These are phyloP conservation scores for Phrixothrix hirtus DNA, from an alignment of 2,888 invertebrate species.

Conservation along the genomic window DNA sequence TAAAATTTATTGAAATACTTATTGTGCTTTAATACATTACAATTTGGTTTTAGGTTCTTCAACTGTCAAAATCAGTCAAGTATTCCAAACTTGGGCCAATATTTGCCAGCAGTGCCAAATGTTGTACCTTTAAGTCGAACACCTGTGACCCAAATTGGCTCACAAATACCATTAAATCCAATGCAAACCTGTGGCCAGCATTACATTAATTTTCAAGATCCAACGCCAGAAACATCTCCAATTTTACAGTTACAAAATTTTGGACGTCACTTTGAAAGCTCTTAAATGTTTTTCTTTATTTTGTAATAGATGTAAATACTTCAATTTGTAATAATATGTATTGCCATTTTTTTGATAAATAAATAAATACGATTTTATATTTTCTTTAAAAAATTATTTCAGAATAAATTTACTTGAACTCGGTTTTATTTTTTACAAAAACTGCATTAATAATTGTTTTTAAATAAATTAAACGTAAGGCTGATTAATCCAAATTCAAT, in stretches of 20 bases:
- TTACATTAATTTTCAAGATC: constrained; percentile 48
- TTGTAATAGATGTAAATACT: too few relatives aligned
- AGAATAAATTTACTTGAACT: too few relatives aligned
- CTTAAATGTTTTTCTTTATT: too few relatives aligned
- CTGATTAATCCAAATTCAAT: too few relatives aligned
- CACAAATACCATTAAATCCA: constrained; percentile 50
- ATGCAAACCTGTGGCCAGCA: constrained; percentile 36
- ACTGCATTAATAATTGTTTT: too few relatives aligned
- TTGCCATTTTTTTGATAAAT: too few relatives aligned
- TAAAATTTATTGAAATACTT: constrained; percentile 8
- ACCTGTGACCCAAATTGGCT: constrained; percentile 48
- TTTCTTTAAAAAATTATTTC: too few relatives aligned
- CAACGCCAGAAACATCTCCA: constrained; percentile 47
- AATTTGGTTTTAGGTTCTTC: constrained; percentile 58
- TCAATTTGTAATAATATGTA: too few relatives aligned
- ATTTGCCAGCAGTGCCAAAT: constrained; percentile 53
- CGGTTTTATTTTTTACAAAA: too few relatives aligned
- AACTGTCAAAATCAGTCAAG: constrained; percentile 60
- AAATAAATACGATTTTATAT: too few relatives aligned
- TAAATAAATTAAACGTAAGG: too few relatives aligned
- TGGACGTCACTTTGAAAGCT: constrained; percentile 52
- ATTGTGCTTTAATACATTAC: too few relatives aligned
- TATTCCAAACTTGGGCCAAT: constrained; percentile 39
- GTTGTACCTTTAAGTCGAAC: constrained; percentile 52
- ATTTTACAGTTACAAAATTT: constrained; percentile 55